phyloP scores from a whole-genome alignment of 2,797 vertebrate species.

The Furcifer pardalis region DNA sequence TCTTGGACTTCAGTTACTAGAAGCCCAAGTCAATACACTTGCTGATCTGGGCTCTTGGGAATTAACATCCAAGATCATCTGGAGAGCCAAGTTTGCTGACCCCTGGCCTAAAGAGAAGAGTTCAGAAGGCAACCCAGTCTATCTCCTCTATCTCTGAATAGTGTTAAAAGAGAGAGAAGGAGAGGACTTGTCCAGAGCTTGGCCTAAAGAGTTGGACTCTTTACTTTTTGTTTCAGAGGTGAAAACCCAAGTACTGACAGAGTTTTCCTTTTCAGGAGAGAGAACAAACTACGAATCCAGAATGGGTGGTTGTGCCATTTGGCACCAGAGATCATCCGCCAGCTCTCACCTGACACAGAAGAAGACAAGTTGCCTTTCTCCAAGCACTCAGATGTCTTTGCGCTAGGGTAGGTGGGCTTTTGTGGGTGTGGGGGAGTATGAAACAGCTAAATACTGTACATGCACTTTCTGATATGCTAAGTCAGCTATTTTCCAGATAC shows the following conservation, averaged over 20 bases:
- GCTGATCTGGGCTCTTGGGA: too few species aligned
- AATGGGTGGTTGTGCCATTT: constrained; percentile 98
- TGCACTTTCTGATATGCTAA: background rate
- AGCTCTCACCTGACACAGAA: constrained; percentile 95
- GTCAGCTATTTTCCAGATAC: too few species aligned
- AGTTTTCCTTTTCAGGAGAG: constrained; percentile 76
- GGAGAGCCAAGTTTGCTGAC: too few species aligned
- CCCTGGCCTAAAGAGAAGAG: background rate
- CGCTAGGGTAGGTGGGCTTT: constrained; percentile 87
- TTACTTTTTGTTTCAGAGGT: background rate
- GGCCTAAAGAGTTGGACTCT: too few species aligned
- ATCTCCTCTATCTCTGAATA: background rate
- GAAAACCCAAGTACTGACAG: background rate
- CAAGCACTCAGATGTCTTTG: constrained; percentile 97
- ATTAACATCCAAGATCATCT: too few species aligned
- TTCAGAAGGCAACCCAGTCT: background rate
- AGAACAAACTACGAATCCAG: constrained; percentile 95
- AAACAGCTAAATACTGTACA: background rate
- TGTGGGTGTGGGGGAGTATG: fast-evolving
- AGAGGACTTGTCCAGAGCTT: background rate
- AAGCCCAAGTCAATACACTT: too few species aligned
- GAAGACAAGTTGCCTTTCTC: constrained; percentile 99
- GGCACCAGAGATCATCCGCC: constrained; percentile 96
- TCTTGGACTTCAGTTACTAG: too few species aligned
- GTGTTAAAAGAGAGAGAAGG: background rate